These are phyloP conservation scores for Corticium candelabrum DNA, from an alignment of 37 sponge, comb jelly and placozoan species.

Conservation along the genomic window DNA sequence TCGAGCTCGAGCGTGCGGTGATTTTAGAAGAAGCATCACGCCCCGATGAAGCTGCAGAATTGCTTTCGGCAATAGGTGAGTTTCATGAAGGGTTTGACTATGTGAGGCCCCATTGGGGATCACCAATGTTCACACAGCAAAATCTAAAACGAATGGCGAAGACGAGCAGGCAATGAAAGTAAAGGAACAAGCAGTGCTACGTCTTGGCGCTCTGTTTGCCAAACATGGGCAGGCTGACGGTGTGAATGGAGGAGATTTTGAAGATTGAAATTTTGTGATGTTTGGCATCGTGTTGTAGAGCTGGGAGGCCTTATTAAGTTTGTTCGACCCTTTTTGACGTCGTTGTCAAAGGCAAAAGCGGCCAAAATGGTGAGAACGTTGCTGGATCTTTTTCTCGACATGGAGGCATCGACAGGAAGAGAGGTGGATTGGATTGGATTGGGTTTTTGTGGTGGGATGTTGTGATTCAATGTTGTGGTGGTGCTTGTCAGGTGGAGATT, in stretches of 20 bases:
- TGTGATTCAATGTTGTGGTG: not conserved
- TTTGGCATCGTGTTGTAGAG: conserved; percentile 29
- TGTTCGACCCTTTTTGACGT: conserved; percentile 38
- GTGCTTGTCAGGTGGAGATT: conserved; percentile 33
- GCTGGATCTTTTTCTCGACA: conserved; percentile 78
- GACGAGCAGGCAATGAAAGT: conserved; percentile 43
- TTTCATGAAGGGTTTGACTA: not conserved
- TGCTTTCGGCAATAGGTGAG: not conserved
- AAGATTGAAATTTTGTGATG: not conserved
- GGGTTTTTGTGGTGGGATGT: too few species aligned
- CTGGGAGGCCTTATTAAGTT: conserved; percentile 57
- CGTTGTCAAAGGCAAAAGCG: conserved; percentile 91
- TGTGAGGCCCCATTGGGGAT: not conserved
- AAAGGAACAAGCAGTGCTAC: conserved; percentile 56
- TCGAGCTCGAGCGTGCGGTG: not conserved
- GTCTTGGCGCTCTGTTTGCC: conserved; percentile 46
- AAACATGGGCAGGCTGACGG: conserved; percentile 43
- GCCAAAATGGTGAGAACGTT: conserved; percentile 86
- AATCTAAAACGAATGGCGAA: not conserved
- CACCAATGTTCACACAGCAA: not conserved
- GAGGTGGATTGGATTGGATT: conserved; percentile 41
- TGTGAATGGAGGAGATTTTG: conserved; percentile 16
- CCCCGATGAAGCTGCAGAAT: not conserved
- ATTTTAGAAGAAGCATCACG: not conserved
- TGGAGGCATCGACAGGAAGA: conserved; percentile 45